Evolutionary conservation across 2,113 vertebrate species (phyloP), one percentile per base, ranked within the genome.

Genomic region (Poeciliopsis occidentalis): DNA sequence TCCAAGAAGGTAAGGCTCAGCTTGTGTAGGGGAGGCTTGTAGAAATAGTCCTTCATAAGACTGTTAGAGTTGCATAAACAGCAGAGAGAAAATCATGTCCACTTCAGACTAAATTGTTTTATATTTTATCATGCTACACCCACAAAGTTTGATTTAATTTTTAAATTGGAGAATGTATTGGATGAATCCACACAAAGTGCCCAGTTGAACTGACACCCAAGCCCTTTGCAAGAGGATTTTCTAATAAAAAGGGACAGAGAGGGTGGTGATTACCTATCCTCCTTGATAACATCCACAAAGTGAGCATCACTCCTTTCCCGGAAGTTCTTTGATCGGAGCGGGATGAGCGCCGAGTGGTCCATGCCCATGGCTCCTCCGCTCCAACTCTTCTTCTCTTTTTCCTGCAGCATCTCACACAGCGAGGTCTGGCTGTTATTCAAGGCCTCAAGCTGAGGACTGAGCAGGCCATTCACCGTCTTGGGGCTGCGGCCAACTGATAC

Each of bases 11-110:
- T 98, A 91, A 99, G 94, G 92, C 97, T 98, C 90, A 98, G 92
- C 83, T 96, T 97, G 93, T 97, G 97, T 89, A 99, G 97, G 17
- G 98, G 98, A 0, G 98, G 98, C 85, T 96, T 99, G 92, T 97
- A 99, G 94, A 99, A 99, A 93, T 99, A 98, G 88, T 99, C 97
- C 87, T 99, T 98, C 98, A 99, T 99, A 74, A 99, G 95, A 90
- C 98, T 99, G 76, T 87, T 74, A 93, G 10, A 82, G 64, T 41
- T 5, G 30, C 31, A 68, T 0, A 80, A 26, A 64, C 77, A 32
- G 67, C 27, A 37, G 37, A 76, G 10, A 30, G 66, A 15, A 27
- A 54, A 34, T 19, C 4, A 61, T 34, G 29, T 71, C 12, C 1
- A 26, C 1, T 17, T 34, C 17, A 17, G 17, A 37, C 22, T 57